Conservation (phyloP, 2,888 invertebrate species). For the Drosophila nr. perissopoda region DNA sequence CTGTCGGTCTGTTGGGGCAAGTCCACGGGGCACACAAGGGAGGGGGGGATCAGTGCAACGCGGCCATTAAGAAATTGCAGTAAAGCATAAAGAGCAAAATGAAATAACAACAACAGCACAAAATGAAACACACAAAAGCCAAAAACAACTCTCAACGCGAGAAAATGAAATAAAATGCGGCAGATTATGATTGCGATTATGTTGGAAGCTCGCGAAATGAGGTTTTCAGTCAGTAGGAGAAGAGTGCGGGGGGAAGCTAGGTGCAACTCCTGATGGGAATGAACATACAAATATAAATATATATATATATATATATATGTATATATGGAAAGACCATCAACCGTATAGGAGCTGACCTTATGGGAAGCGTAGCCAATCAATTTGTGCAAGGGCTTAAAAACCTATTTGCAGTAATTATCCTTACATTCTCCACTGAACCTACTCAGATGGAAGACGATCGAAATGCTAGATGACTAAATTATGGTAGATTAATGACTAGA, state of each 20-base stretch:
- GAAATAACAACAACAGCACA: constrained; percentile 44
- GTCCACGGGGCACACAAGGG: background rate
- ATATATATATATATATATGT: background rate
- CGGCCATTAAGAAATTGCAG: constrained; percentile 80
- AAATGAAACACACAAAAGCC: constrained; percentile 39
- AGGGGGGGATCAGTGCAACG: constrained; percentile 35
- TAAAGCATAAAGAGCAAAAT: constrained; percentile 79
- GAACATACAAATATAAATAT: constrained; percentile 1
- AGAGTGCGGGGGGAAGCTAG: background rate
- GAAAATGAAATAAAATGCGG: constrained; percentile 83
- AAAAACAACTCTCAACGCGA: constrained; percentile 62
- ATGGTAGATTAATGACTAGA: background rate
- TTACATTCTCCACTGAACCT: background rate
- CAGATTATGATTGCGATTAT: constrained; percentile 83
- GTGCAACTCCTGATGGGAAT: constrained; percentile 34
- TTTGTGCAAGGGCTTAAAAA: constrained; percentile 28
- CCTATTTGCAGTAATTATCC: constrained; percentile 21
- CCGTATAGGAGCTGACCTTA: constrained; percentile 38
- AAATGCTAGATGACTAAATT: background rate
- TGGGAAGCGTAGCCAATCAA: constrained; percentile 43
- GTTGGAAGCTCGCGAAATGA: constrained; percentile 62
- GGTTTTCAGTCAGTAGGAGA: constrained; percentile 28
- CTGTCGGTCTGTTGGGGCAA: constrained; percentile 2
- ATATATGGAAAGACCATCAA: constrained; percentile 8
- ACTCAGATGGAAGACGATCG: background rate